A percentile compares a stretch with the other conserved stretches of the same genome.
These are phyloP conservation scores for Rana temporaria DNA, from an alignment of 2,113 vertebrate genomes.

Conservation along the genomic window DNA sequence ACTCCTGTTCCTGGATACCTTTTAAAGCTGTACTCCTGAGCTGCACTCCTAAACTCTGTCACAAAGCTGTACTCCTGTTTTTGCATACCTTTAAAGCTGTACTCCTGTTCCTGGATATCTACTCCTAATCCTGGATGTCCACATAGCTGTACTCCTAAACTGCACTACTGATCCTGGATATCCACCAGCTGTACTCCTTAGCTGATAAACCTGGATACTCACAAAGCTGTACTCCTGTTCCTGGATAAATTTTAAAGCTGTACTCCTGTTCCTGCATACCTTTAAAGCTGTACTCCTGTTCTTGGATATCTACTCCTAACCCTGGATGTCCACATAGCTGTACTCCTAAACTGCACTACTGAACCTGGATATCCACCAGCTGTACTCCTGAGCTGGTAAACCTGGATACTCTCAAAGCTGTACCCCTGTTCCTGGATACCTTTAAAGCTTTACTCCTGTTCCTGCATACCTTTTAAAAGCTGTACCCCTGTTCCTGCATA, in stretches of 20 bases:
- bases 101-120: background rate
- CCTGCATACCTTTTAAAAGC: background rate
- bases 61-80: too few species aligned
- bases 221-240: background rate
- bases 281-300: too few species aligned
- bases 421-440: background rate
- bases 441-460: background rate
- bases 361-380: background rate
- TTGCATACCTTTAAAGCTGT: background rate
- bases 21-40: background rate
- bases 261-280: background rate
- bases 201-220: background rate
- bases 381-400: background rate
- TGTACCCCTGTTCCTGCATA: too few species aligned
- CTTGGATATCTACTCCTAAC: background rate
- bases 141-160: background rate
- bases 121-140: background rate
- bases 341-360: background rate
- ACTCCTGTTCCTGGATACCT: background rate
- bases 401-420: background rate
- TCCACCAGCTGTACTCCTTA: background rate
- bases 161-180: background rate
- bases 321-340: background rate
- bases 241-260: background rate
- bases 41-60: background rate